phyloP scores from a whole-genome alignment of 1,140 invertebrate species.

The Babylonia areolata region DNA sequence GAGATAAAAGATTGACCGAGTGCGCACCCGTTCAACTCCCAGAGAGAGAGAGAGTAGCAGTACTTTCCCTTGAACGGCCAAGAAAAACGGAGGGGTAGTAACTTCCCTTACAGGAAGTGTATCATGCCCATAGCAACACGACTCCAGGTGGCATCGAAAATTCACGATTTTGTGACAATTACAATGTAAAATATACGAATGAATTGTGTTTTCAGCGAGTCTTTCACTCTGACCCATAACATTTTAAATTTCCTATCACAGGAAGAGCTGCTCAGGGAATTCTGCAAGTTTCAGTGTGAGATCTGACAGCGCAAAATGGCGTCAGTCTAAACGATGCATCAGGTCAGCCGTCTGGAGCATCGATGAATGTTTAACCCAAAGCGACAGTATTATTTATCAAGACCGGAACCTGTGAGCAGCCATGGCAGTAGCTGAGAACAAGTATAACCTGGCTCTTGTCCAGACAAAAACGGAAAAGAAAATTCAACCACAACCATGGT shows the following conservation, averaged over 20 bases:
- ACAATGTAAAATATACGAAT: not conserved
- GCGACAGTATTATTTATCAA: no score
- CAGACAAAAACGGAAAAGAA: conserved; percentile 66
- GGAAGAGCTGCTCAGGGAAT: not conserved
- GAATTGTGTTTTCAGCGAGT: not conserved
- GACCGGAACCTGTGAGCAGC: not conserved
- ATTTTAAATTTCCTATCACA: not conserved
- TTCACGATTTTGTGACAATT: not conserved
- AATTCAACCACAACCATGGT: conserved; percentile 68
- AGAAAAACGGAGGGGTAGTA: not conserved
- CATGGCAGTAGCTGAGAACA: conserved; percentile 62
- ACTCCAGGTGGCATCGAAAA: not conserved
- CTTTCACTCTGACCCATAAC: not conserved
- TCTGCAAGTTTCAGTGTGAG: no score
- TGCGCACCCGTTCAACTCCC: no score
- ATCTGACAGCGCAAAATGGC: conserved; percentile 15
- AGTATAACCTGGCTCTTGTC: conserved; percentile 67
- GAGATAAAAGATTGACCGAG: no score
- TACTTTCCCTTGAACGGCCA: no score
- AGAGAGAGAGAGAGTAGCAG: not conserved
- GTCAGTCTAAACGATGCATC: not conserved
- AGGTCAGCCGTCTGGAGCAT: not conserved
- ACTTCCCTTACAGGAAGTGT: conserved; percentile 22
- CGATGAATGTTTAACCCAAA: not conserved
- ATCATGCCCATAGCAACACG: not conserved